Base-by-base conservation (phyloP, 2,888 invertebrate genomes). In the Dysmachus trigonus region DNA sequence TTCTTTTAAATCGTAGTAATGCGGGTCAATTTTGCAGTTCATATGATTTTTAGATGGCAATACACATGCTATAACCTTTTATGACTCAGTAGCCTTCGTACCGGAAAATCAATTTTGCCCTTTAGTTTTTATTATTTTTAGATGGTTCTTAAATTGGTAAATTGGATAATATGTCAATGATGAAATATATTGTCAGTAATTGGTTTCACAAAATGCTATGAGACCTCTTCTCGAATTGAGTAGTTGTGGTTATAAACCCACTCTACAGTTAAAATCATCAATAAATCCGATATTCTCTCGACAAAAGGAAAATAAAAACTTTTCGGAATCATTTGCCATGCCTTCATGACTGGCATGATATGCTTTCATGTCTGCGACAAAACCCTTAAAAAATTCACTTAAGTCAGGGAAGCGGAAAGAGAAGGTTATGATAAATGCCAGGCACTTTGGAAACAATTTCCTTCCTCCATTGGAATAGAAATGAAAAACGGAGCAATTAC, bases 401-500 rank as follows among this genome's bases (percentile, higher is more conserved):
- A 62, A 62, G 62, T 22, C 62, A 62, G 27, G 27, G 62, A 62
- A 62, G 27, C 27, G 27, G 13, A 22, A 47, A 62, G 62, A 62
- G 62, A 22, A 62, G 62, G 62, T 62, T 41, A 62, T 77, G 47
- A 77, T 51, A 77, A 77, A 77, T 77, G 41, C 22, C 77, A 27
- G 35, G 30, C 77, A 77, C 27, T 77, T 77, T 77, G 47, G 22
- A 47, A 77, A 77, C 27, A 77, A 77, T 77, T 47, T 77, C 47
- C 77, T 22, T 33, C 27, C 38, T 77, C 47, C 47, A 77, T 47
- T 41, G 51, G 47, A 77, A 77, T 77, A 30, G 77, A 18, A 77
- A 77, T 77, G 77, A 77, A 77, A 77, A 77, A 77, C 77, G 47
- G 47, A 77, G 77, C 77, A 77, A 77, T 77, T 77, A 77, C 77